Evolutionary conservation across 2,888 invertebrate genomes (phyloP).

Genomic region (Nomada fabriciana): DNA sequence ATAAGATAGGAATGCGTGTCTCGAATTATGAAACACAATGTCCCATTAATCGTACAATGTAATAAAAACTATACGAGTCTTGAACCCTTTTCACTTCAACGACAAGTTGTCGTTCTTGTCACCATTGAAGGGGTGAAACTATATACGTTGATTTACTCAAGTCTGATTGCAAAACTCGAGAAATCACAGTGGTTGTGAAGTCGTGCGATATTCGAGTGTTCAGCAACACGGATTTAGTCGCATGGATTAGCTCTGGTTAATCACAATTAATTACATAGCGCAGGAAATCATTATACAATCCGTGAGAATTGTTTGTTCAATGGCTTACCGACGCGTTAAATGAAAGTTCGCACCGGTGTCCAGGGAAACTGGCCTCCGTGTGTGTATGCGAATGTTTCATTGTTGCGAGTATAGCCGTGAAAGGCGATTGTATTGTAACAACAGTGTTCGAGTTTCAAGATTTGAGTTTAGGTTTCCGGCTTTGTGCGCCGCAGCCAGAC

Average conservation of each 20-base stretch:
- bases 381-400: constrained; percentile 8
- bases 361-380: neutral
- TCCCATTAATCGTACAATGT: neutral
- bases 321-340: constrained; percentile 34
- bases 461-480: neutral
- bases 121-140: constrained; percentile 22
- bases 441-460: constrained; percentile 14
- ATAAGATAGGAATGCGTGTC: too few relatives aligned
- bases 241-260: constrained; percentile 36
- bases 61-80: too few relatives aligned
- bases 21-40: neutral
- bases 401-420: constrained; percentile 2
- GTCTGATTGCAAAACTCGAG: constrained; percentile 5
- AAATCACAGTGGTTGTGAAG: constrained; percentile 29
- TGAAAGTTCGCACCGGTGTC: constrained; percentile 15
- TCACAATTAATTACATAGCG: constrained; percentile 50
- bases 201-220: neutral
- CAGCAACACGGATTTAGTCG: neutral
- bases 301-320: constrained; percentile 48
- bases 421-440: neutral
- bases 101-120: too few relatives aligned
- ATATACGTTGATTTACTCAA: neutral
- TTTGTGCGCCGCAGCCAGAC: neutral
- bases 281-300: constrained; percentile 52
- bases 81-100: too few relatives aligned